phyloP scores from a whole-genome alignment of 2,888 invertebrate genomes.

The Ceratothoa steindachneri region DNA sequence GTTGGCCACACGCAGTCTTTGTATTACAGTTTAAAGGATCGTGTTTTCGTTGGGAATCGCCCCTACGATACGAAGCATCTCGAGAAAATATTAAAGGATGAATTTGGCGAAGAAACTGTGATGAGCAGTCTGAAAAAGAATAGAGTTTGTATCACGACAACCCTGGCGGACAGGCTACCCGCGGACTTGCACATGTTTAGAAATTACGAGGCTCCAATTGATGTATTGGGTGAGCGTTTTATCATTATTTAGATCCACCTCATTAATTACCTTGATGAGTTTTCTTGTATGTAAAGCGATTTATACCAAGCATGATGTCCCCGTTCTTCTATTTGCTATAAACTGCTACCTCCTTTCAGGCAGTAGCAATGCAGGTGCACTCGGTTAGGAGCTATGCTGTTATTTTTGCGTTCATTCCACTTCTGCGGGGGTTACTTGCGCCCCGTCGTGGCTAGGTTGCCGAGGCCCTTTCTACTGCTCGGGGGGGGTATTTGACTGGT shows the following conservation, averaged over 20 bases:
- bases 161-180: constrained; percentile 58
- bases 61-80: constrained; percentile 84
- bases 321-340: no score
- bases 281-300: no score
- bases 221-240: constrained; percentile 49
- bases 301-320: no score
- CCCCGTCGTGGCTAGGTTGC: no score
- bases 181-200: constrained; percentile 59
- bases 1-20: constrained; percentile 80
- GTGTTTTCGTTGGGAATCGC: constrained; percentile 81
- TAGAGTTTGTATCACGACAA: constrained; percentile 49
- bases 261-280: no score
- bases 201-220: constrained; percentile 54
- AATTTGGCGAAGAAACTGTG: constrained; percentile 75
- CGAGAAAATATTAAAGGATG: constrained; percentile 80
- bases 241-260: no score
- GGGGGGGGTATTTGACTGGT: neutral
- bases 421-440: no score
- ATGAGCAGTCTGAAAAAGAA: constrained; percentile 73
- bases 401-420: no score
- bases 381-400: no score
- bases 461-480: no score
- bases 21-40: constrained; percentile 90
- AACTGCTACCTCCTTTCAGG: no score
- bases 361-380: no score